These are phyloP conservation scores for Xestia c-nigrum DNA, from an alignment of 2,888 invertebrate genomes.

Conservation along the genomic window DNA sequence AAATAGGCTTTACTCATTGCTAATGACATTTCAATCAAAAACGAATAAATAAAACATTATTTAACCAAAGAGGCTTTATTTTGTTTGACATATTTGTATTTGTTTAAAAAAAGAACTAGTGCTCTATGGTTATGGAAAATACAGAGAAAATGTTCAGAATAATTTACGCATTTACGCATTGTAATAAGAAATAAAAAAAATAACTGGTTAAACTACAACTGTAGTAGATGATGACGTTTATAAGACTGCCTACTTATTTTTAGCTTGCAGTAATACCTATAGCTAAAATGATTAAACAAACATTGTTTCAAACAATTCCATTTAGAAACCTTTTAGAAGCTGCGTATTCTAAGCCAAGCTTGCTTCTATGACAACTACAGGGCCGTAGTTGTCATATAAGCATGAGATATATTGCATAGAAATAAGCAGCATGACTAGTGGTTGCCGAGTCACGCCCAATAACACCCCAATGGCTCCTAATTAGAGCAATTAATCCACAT, in stretches of 20 bases:
- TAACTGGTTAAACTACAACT: not conserved
- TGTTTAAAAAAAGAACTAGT: not conserved
- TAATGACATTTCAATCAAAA: slow-evolving; percentile 67
- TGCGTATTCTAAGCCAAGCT: not conserved
- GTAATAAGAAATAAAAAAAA: not conserved
- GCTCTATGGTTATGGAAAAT: slow-evolving; percentile 10
- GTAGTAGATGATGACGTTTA: not conserved
- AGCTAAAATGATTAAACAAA: not conserved
- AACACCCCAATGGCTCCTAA: slow-evolving; percentile 68
- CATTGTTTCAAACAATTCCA: not conserved
- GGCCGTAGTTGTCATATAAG: not conserved
- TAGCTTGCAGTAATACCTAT: not conserved
- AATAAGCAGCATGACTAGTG: slow-evolving; percentile 47
- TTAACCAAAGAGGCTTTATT: slow-evolving; percentile 44
- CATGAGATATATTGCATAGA: slow-evolving; percentile 29
- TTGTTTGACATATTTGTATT: slow-evolving; percentile 7
- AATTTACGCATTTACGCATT: not conserved
- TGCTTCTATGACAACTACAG: no score
- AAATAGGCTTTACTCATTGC: slow-evolving; percentile 47
- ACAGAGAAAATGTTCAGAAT: no score
- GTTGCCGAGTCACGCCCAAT: slow-evolving; percentile 64
- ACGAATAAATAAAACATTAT: slow-evolving; percentile 63
- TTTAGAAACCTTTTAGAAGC: slow-evolving; percentile 6
- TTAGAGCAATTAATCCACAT: slow-evolving; percentile 73
- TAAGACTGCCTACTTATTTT: not conserved